Base-by-base conservation (phyloP, 2,797 vertebrate species). In the Caiman crocodilus region DNA sequence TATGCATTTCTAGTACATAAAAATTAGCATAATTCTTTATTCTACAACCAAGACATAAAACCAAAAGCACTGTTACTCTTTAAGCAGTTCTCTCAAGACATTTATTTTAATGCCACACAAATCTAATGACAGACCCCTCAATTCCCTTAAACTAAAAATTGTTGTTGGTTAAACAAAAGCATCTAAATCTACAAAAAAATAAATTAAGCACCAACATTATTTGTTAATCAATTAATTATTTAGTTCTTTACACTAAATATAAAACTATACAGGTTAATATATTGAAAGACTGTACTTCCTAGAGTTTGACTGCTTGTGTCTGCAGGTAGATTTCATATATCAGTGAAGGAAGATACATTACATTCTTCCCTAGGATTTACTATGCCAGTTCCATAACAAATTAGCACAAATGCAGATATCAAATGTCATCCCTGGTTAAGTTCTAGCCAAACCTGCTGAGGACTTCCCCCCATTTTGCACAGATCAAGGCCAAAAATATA, bases 41-140 rank as follows among this genome's bases (percentile, higher is more conserved):
- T 92, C 76, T 65, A 82, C 63, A 15, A 55, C 84, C 87, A 94
- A 92, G 92, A 76, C 65, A 82, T 84, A 89, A 93, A 94, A 94
- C 91, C 18, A 67, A 81, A 95, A 92, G 63, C 32, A 94, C 61
- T 87, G 42, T 32, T 84, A 32, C 87, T 69, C 80, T 93, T 60
- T 79, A 89, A 92, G 84, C 87, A 89, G 8, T 91, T 63, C n/a
- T 21, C 67, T 83, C 55, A 73, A 84, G 56, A 84, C 77, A 81
- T 28, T 79, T 85, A 85, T 60, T 78, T 60, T 89, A 64, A 85
- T 57, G 17, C 88, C 82, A 76, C n/a, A 89, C 7, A 21, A 59
- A 85, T 92, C 83, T 84, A 59, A 55, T n/a, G 74, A 60, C 7
- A 79, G 91, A 4, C 13, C 18, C 5, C 30, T 25, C 4, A 3